phyloP scores from a whole-genome alignment of 2,113 vertebrate species.

The Cranoglanis bouderius region DNA sequence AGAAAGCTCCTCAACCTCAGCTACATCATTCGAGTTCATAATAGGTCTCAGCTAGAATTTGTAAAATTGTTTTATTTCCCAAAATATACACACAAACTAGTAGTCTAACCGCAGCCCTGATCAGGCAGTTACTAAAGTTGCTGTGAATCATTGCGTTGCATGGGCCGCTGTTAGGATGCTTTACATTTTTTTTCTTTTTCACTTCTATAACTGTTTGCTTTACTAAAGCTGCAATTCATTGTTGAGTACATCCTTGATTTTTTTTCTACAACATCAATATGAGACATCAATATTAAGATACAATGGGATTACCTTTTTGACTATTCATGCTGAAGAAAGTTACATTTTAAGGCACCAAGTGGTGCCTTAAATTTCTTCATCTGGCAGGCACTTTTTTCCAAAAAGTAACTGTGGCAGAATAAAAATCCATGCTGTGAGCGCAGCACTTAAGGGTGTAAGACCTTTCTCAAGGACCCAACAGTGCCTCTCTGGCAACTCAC shows the following conservation, averaged over 20 bases:
- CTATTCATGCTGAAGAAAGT: not conserved
- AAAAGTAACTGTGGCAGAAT: not conserved
- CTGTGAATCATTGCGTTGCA: not conserved
- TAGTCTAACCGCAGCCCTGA: not conserved
- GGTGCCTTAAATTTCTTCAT: not conserved
- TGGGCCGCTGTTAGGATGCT: not conserved
- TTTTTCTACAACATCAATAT: not conserved
- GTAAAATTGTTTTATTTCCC: not conserved
- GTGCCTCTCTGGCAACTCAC: not conserved
- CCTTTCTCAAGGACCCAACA: not conserved
- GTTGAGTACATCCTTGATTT: not conserved
- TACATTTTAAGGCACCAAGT: too few relatives aligned
- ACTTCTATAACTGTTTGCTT: not conserved
- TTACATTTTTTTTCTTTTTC: not conserved
- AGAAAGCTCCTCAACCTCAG: not conserved
- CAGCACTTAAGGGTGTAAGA: not conserved
- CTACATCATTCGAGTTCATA: not conserved
- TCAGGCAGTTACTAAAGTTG: not conserved
- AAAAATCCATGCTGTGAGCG: not conserved
- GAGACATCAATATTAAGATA: not conserved
- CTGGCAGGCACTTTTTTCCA: not conserved
- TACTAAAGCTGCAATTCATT: not conserved
- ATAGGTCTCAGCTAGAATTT: not conserved
- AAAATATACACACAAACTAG: not conserved
- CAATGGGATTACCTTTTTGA: too few relatives aligned